A percentile compares a stretch with the other conserved stretches of the same genome.
phyloP scores from a whole-genome alignment of 1,140 invertebrate genomes.

The Eulimnadia texana region DNA sequence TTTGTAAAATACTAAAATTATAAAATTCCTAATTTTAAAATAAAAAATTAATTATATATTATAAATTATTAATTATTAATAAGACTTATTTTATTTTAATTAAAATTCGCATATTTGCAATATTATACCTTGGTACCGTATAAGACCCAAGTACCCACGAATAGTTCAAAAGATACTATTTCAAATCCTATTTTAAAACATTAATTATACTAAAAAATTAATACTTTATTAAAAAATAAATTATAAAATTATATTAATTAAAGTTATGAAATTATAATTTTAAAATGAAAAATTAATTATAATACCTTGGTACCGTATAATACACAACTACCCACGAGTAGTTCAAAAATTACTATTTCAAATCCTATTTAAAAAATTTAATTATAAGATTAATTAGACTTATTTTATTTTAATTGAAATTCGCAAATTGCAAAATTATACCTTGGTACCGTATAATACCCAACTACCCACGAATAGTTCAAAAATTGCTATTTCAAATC shows the following conservation, averaged over 20 bases:
- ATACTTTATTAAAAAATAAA: too few species aligned
- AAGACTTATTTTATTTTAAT: background rate
- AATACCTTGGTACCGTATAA: too few species aligned
- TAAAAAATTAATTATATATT: background rate
- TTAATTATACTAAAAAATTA: background rate
- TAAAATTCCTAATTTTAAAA: background rate
- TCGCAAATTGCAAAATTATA: background rate
- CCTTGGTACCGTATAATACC: too few species aligned
- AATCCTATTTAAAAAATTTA: too few species aligned
- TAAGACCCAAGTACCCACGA: too few species aligned
- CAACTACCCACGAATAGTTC: too few species aligned
- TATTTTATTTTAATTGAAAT: background rate
- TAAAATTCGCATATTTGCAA: background rate
- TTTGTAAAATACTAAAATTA: background rate
- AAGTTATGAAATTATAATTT: background rate
- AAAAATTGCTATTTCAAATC: too few species aligned
- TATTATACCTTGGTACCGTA: too few species aligned
- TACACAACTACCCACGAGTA: too few species aligned
- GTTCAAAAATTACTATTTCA: too few species aligned
- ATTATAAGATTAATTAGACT: background rate
- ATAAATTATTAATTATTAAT: background rate
- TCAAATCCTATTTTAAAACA: too few species aligned
- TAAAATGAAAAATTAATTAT: background rate
- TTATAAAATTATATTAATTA: background rate
- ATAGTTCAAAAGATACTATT: too few species aligned